Evolutionary conservation across 2,888 invertebrate species (phyloP).

Genomic region (Cephus pygmeus): DNA sequence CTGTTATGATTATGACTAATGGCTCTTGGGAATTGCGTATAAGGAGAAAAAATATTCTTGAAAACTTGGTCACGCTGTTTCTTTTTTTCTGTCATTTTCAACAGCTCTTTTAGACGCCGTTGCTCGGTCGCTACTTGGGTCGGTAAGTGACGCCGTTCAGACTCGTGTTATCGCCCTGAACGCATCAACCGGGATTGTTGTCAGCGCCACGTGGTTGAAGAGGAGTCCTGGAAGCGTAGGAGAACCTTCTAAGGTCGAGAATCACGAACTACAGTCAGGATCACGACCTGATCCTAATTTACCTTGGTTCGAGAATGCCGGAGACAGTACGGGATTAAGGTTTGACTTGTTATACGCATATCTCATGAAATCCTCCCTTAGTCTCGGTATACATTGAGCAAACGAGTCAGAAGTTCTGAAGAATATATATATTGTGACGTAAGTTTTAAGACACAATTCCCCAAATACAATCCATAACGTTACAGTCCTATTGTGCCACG

Average conservation of each 20-base stretch:
- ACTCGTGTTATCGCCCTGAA: constrained; percentile 74
- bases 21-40: too few relatives aligned
- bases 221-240: constrained; percentile 65
- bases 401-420: not conserved
- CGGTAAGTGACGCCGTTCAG: constrained; percentile 71
- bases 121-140: constrained; percentile 77
- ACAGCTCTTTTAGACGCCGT: constrained; percentile 80
- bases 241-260: constrained; percentile 66
- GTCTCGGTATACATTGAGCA: not conserved
- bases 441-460: too few relatives aligned
- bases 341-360: constrained; percentile 23
- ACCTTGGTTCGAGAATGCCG: constrained; percentile 80
- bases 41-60: too few relatives aligned
- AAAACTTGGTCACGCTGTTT: too few relatives aligned
- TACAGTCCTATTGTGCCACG: too few relatives aligned
- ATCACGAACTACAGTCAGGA: constrained; percentile 70
- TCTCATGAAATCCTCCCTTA: not conserved
- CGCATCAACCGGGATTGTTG: constrained; percentile 71
- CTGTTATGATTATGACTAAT: too few relatives aligned
- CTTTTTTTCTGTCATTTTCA: constrained; percentile 24
- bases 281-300: constrained; percentile 76
- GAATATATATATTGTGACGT: too few relatives aligned
- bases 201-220: constrained; percentile 73
- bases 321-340: constrained; percentile 71
- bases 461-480: too few relatives aligned